Conservation (phyloP, 1,140 invertebrate species). For the Calephelis virginiensis region DNA sequence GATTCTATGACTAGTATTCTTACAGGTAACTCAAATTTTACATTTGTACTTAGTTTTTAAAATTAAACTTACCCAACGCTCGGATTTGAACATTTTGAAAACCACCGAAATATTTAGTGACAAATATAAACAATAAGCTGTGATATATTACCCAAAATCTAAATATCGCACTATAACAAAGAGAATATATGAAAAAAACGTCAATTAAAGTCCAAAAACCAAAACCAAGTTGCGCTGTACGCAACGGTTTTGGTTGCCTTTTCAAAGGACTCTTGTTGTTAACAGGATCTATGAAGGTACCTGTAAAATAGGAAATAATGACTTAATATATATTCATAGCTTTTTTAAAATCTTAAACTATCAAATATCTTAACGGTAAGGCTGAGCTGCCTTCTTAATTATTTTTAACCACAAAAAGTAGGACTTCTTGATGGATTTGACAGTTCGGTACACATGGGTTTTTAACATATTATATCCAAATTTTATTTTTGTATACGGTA, state of each 20-base stretch:
- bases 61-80: constrained; percentile 41
- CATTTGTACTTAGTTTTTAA: background rate
- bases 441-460: no score
- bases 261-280: constrained; percentile 38
- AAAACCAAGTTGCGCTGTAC: constrained; percentile 48
- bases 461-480: no score
- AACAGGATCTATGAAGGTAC: constrained; percentile 48
- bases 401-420: no score
- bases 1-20: no score
- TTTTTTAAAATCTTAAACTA: no score
- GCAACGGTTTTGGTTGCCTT: constrained; percentile 42
- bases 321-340: no score
- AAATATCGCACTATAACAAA: constrained; percentile 48
- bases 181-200: constrained; percentile 47
- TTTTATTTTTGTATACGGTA: no score
- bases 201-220: constrained; percentile 62
- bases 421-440: no score
- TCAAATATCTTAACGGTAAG: no score
- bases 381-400: no score
- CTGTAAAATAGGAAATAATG: constrained; percentile 41
- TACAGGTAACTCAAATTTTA: no score
- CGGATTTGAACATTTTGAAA: constrained; percentile 68
- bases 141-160: constrained; percentile 66
- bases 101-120: constrained; percentile 61
- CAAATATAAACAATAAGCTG: constrained; percentile 51